These are phyloP conservation scores for Dascyllus trimaculatus DNA, from an alignment of 2,113 vertebrate species.

Conservation along the genomic window DNA sequence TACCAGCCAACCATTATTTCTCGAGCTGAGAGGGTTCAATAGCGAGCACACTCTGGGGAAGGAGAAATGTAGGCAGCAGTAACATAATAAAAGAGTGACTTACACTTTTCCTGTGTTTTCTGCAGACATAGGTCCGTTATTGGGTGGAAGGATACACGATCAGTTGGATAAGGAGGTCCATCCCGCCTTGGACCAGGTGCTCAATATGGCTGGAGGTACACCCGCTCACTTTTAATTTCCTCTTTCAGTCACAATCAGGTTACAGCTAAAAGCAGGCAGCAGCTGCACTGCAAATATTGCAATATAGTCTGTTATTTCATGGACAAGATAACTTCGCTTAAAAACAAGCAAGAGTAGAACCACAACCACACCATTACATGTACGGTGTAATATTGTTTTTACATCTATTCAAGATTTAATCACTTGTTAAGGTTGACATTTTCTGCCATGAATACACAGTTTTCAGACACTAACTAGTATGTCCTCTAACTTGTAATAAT, in stretches of 20 bases:
- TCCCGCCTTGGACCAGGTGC: constrained; percentile 87
- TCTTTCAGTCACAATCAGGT: constrained; percentile 5
- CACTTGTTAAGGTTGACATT: neutral
- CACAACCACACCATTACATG: neutral
- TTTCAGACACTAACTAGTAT: neutral
- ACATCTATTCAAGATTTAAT: neutral
- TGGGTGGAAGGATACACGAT: constrained; percentile 88
- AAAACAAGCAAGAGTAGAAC: neutral
- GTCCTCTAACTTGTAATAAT: neutral
- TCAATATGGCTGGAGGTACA: constrained; percentile 91
- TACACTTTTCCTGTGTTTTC: neutral
- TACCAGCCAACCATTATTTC: neutral
- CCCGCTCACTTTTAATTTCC: constrained; percentile 42
- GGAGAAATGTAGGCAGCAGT: neutral
- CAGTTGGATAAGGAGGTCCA: constrained; percentile 87
- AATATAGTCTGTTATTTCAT: neutral
- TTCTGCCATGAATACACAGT: neutral
- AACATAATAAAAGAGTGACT: constrained; percentile 11
- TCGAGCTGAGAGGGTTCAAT: neutral
- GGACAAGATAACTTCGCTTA: neutral
- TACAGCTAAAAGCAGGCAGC: neutral
- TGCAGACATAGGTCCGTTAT: constrained; percentile 89
- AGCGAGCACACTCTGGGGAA: neutral
- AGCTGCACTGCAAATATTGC: neutral
- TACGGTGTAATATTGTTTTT: neutral